Percentiles rank a stretch among this genome's conserved stretches.
Evolutionary conservation across 2,797 vertebrate species (phyloP).

Genomic region (Hippoglossus hippoglossus): DNA sequence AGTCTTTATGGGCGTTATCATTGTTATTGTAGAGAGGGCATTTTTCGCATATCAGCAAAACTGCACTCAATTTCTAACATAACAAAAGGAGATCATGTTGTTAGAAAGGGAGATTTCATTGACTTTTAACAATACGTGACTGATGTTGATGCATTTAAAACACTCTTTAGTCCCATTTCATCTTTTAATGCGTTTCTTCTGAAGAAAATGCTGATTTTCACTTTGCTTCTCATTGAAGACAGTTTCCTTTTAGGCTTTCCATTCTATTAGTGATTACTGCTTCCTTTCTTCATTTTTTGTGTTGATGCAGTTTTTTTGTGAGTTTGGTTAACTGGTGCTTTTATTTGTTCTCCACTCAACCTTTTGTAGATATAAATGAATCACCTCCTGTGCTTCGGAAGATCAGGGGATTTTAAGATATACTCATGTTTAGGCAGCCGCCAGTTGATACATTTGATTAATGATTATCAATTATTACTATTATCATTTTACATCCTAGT

Average conservation of each 20-base stretch:
- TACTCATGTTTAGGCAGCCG: neutral
- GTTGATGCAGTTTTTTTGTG: neutral
- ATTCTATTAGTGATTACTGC: neutral
- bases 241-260: neutral
- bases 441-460: neutral
- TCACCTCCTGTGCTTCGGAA: neutral
- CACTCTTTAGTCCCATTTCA: slow-evolving; percentile 2
- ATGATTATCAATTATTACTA: too few species aligned
- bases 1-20: slow-evolving; percentile 8
- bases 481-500: neutral
- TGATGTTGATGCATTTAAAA: slow-evolving; percentile 23
- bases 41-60: slow-evolving; percentile 23
- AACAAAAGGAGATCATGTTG: neutral
- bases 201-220: slow-evolving; percentile 21
- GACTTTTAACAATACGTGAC: slow-evolving; percentile 8
- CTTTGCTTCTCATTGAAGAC: neutral
- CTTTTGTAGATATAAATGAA: neutral
- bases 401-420: neutral
- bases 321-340: neutral
- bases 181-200: slow-evolving; percentile 11
- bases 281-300: slow-evolving; percentile 1
- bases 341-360: neutral
- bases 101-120: slow-evolving; percentile 3
- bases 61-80: slow-evolving; percentile 13
- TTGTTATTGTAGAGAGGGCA: slow-evolving; percentile 4